Conservation (phyloP, 2,797 vertebrate species). For the Phataginus tetradactyla region DNA sequence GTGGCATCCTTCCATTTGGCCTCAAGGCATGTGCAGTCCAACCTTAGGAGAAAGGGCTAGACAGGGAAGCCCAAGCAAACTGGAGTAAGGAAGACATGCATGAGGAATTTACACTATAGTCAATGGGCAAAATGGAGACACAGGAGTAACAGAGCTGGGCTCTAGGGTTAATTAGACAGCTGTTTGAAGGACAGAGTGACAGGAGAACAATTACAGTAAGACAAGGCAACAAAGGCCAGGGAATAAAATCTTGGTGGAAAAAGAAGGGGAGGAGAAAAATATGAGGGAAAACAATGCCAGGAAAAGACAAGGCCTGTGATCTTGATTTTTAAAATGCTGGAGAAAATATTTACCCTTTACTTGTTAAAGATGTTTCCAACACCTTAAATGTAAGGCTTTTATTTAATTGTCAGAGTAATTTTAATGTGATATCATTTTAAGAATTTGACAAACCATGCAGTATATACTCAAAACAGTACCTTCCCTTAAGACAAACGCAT, state of each 20-base stretch:
- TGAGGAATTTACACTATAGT: background rate
- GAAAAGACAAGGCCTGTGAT: background rate
- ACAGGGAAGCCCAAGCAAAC: background rate
- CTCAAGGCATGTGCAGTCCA: fast-evolving
- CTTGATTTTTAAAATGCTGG: background rate
- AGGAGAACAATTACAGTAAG: background rate
- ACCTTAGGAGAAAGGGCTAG: background rate
- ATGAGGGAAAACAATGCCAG: background rate
- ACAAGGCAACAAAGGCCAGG: background rate
- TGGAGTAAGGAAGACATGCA: background rate
- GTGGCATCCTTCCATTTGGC: background rate
- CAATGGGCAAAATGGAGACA: background rate
- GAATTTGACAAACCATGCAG: slow-evolving; percentile 13
- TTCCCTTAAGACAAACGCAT: background rate
- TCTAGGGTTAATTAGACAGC: background rate
- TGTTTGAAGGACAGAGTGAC: background rate
- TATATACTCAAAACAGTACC: background rate
- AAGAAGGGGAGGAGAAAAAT: background rate
- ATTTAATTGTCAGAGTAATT: background rate
- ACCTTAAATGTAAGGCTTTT: background rate
- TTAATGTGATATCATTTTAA: background rate
- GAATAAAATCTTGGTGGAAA: background rate
- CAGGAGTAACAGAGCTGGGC: background rate
- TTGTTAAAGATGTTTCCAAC: background rate
- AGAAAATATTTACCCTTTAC: background rate